These are phyloP conservation scores for Coelinius sp. DNA, from an alignment of 2,888 invertebrate genomes.

Conservation along the genomic window DNA sequence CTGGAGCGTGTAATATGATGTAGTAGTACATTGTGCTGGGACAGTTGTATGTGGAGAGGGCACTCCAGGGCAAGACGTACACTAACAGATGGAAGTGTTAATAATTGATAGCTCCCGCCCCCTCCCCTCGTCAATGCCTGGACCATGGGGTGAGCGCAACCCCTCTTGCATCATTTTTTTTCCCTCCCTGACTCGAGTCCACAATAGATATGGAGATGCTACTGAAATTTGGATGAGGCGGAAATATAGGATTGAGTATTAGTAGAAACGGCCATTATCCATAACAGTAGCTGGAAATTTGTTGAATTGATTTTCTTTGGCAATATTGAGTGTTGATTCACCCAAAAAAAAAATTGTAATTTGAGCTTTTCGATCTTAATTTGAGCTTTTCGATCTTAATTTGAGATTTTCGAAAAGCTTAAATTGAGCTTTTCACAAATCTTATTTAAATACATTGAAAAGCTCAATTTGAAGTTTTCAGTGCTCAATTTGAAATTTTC, in stretches of 20 bases:
- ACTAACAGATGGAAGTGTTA: constrained; percentile 70
- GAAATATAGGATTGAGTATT: constrained; percentile 17
- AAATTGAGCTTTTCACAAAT: too few species aligned
- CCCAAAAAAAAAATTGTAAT: too few species aligned
- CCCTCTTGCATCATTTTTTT: constrained; percentile 46
- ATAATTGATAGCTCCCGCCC: constrained; percentile 69
- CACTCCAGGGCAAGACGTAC: constrained; percentile 56
- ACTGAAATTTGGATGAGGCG: constrained; percentile 28
- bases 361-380: too few species aligned
- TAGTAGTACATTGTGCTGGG: constrained; percentile 43
- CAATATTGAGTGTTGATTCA: too few species aligned
- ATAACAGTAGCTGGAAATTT: too few species aligned
- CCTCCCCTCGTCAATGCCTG: constrained; percentile 47
- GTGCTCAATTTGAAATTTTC: too few species aligned
- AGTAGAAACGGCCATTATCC: neutral
- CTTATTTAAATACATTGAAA: too few species aligned
- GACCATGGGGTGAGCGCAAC: constrained; percentile 38
- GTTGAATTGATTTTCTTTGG: too few species aligned
- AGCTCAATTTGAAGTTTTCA: too few species aligned
- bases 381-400: too few species aligned
- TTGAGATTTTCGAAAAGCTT: too few species aligned
- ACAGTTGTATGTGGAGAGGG: constrained; percentile 36
- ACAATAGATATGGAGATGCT: constrained; percentile 38
- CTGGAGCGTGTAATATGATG: constrained; percentile 59
- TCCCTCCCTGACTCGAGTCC: constrained; percentile 22